Base-by-base conservation (phyloP, 2,888 invertebrate genomes). In the Callyntrura guangdongensis region DNA sequence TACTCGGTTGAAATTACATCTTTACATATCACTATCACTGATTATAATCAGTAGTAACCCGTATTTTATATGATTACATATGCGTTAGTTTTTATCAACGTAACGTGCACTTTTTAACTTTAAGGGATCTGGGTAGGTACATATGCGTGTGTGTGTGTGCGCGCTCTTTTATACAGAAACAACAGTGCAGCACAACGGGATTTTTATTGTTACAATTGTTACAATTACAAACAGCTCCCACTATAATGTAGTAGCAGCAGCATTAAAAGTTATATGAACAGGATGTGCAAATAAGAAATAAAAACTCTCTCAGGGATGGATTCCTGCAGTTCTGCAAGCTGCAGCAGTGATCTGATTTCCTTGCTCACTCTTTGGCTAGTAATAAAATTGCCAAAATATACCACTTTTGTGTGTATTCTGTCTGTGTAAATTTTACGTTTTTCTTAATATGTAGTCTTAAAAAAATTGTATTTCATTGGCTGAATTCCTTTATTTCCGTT, bases 401-500 rank as follows among this genome's bases (percentile, higher is more conserved):
- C n/a, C 25, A 22, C 64, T n/a, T 12, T 17, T n/a, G 9, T 6
- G 61, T 5, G 14, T 9, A 64, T 17, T 20, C 9, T 25, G 5
- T 64, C 9, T 64, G 64, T 64, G 11, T 17, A 64, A 64, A 11
- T 64, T 9, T 64, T 17, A 17, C 36, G 64, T 25, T n/a, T 64
- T n/a, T 20, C 11, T 22, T n/a, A 17, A 64, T 5, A 64, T 64
- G 5, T 64, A 17, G 11, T 22, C 6, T 22, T 9, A 61, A 20
- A n/a, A 17, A 61, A 53, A 53, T 53, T 53, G 53, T 14, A 53
- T 36, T 59, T 59, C 59, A 27, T 53, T 49, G n/a, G 59, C 49
- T 84, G 47, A 49, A 83, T 74, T 59, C 14, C 9, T 74, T n/a
- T 59, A 86, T 79, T 86, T 86, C 86, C 86, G 86, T 77, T 86